Base-by-base conservation (phyloP, 2,888 invertebrate species). In the Cerastoderma edule region DNA sequence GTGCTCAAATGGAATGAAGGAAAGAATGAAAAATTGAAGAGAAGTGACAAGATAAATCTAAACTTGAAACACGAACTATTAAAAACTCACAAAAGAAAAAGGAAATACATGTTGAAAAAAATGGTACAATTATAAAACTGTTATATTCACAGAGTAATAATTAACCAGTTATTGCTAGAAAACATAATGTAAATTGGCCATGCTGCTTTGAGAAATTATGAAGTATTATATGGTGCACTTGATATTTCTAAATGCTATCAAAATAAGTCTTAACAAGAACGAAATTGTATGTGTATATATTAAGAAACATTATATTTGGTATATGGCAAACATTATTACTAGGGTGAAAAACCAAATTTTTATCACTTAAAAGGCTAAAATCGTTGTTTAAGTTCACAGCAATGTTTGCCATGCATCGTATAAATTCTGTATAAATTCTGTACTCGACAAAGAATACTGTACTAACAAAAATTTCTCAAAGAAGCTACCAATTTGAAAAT, bases 61-160 rank as follows among this genome's bases (percentile, higher is more conserved):
- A 77, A 77, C 76, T 72, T 57, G 72, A 65, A 77, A 77, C 76
- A 66, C 35, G 68, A 77, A 89, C 89, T 87, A 87, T 87, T 84
- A 87, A 85, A 87, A 86, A 56, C 24, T 33, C 39, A 27, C 28
- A 84, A 83, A 85, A 85, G 83, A 85, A 82, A 80, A 69, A 85
- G 85, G 68, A 67, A 56, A 68, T 65, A 60, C 60, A 60, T 24
- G 56, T 50, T 56, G 56, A 56, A 39, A 39, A 60, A 60, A 60
- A 22, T 35, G 60, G 60, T 22, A 60, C 60, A 35, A 10, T 27
- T 35, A 60, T 27, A 13, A 60, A 39, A 60, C 60, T 27, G 60
- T 60, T 35, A 60, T 24, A 60, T 60, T 22, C 39, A 60, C 39
- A 22, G 24, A 60, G 4, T 53, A 53, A 53, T 39, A 60, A 16